A percentile compares a stretch with the other conserved stretches of the same genome.
Evolutionary conservation across 2,113 vertebrate species (phyloP).

Genomic region (Deroptyus accipitrinus): DNA sequence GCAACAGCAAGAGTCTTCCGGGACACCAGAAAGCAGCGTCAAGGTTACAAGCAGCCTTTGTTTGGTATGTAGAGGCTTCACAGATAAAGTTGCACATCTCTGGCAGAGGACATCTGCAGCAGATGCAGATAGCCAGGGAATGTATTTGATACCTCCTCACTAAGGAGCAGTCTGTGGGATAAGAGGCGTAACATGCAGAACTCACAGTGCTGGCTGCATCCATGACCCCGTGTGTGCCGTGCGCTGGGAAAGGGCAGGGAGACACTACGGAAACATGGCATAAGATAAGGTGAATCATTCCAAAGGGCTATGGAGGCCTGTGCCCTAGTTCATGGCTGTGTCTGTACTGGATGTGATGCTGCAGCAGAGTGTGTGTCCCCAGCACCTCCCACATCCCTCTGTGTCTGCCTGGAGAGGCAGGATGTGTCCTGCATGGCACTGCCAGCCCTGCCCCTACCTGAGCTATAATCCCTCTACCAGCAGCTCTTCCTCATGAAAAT

Average conservation of each 20-base stretch:
- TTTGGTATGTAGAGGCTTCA: background rate
- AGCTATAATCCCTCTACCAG: background rate
- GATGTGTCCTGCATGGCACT: background rate
- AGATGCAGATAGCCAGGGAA: background rate
- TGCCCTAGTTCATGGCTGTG: background rate
- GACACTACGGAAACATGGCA: fast-evolving
- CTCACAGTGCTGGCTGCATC: background rate
- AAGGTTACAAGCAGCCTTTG: background rate
- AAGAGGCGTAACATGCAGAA: background rate
- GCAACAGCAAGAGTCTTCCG: background rate
- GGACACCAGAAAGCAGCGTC: background rate
- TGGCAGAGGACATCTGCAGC: background rate
- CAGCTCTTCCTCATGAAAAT: background rate
- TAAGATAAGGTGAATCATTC: fast-evolving
- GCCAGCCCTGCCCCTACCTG: background rate
- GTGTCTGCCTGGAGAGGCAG: background rate
- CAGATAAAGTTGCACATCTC: background rate
- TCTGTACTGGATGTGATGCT: background rate
- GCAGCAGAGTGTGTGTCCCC: background rate
- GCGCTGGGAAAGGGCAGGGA: background rate
- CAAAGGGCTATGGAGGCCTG: background rate
- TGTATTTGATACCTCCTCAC: background rate
- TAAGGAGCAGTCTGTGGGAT: background rate
- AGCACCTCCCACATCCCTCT: background rate
- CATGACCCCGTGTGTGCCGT: fast-evolving